phyloP scores from a whole-genome alignment of 2,888 invertebrate species.

The Drosophila multiciliata region DNA sequence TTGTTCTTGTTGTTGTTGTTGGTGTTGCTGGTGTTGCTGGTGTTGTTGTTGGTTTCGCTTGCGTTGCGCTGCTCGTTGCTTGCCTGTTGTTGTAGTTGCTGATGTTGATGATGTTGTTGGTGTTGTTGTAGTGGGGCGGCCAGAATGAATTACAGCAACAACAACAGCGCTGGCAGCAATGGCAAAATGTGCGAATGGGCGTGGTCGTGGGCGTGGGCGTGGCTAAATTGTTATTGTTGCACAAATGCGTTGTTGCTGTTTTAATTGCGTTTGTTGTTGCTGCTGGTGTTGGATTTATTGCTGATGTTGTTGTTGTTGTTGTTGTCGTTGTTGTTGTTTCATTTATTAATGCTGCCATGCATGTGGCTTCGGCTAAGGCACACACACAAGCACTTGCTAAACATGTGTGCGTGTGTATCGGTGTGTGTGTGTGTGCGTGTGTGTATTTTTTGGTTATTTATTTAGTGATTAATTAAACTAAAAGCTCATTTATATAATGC shows the following conservation, averaged over 20 bases:
- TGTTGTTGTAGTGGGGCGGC: constrained; percentile 84
- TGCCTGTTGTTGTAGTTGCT: constrained; percentile 75
- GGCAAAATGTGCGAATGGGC: constrained; percentile 16
- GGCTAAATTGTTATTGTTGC: constrained; percentile 7
- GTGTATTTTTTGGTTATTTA: constrained; percentile 53
- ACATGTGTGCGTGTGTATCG: constrained; percentile 18
- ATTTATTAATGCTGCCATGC: constrained; percentile 51
- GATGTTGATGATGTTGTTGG: constrained; percentile 84
- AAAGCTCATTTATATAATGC: constrained; percentile 77
- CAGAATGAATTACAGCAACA: constrained; percentile 83
- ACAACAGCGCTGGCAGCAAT: constrained; percentile 32
- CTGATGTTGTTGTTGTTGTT: not conserved
- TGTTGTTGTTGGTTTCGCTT: constrained; percentile 44
- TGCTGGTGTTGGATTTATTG: constrained; percentile 7
- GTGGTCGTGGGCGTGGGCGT: constrained; percentile 22
- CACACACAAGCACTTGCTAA: constrained; percentile 30
- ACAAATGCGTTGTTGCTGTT: constrained; percentile 9
- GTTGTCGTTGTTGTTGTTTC: constrained; percentile 14
- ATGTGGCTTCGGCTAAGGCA: constrained; percentile 39
- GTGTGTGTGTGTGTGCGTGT: not conserved
- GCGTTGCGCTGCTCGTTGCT: constrained; percentile 26
- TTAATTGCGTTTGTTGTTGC: constrained; percentile 24
- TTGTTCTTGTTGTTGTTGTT: constrained; percentile 35
- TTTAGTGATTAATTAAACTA: constrained; percentile 77
- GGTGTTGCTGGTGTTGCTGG: constrained; percentile 28